A percentile compares a stretch with the other conserved stretches of the same genome.
Evolutionary conservation across 2,888 invertebrate genomes (phyloP).

Genomic region (Nomada hirtipes): DNA sequence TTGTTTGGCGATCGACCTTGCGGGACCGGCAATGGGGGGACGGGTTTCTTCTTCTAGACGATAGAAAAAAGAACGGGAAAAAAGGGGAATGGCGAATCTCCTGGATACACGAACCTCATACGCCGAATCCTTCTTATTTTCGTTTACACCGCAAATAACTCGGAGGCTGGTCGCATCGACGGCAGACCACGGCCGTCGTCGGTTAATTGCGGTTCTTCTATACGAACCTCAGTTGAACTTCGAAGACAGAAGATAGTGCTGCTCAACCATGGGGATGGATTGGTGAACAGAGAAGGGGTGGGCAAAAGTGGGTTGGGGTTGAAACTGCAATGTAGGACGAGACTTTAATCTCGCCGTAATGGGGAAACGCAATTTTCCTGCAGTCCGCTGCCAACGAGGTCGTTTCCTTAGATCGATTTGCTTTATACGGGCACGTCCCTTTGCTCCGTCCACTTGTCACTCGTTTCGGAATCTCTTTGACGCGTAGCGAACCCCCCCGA

Average conservation of each 20-base stretch:
- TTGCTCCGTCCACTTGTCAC: conserved; percentile 53
- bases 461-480: conserved; percentile 70
- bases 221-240: conserved; percentile 55
- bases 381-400: conserved; percentile 65
- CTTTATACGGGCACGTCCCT: conserved; percentile 52
- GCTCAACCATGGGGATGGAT: not conserved
- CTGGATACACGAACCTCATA: conserved; percentile 27
- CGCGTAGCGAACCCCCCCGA: conserved; percentile 30
- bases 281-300: not conserved
- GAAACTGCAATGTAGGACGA: conserved; percentile 63
- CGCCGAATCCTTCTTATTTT: conserved; percentile 62
- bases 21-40: conserved; percentile 25
- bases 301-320: not conserved
- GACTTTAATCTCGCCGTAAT: conserved; percentile 75
- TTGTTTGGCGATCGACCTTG: conserved; percentile 65
- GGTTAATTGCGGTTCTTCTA: conserved; percentile 74
- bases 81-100: not conserved
- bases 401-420: conserved; percentile 66
- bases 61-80: not conserved
- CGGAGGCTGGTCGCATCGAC: conserved; percentile 48
- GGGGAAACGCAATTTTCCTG: conserved; percentile 73
- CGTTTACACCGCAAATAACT: conserved; percentile 73
- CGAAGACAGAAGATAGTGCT: conserved; percentile 41
- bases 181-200: conserved; percentile 49
- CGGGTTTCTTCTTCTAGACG: too few relatives aligned